phyloP scores from a whole-genome alignment of 2,797 vertebrate species.

The Todus mexicanus region DNA sequence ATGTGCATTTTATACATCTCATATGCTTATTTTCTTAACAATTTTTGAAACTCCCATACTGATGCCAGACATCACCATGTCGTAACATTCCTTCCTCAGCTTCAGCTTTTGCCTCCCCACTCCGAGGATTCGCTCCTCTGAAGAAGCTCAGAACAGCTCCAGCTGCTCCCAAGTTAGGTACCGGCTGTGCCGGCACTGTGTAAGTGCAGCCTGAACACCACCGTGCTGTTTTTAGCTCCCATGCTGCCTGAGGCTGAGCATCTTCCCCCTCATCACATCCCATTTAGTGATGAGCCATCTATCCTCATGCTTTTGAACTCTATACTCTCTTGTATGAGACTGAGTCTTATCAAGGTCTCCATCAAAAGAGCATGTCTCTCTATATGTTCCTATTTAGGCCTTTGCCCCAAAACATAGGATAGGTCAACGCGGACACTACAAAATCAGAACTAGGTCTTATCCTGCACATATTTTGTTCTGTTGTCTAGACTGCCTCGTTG shows the following conservation, averaged over 20 bases:
- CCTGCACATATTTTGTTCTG: neutral
- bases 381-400: neutral
- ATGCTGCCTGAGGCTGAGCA: neutral
- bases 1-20: neutral
- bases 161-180: neutral
- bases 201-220: neutral
- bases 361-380: neutral
- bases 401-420: neutral
- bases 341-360: neutral
- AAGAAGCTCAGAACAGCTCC: neutral
- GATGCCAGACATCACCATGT: neutral
- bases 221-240: neutral
- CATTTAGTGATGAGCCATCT: neutral
- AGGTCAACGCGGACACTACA: neutral
- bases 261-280: slow-evolving; percentile 27
- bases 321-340: neutral
- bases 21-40: neutral
- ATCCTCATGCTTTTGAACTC: neutral
- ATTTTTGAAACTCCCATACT: neutral
- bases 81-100: neutral
- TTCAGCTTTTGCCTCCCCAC: neutral
- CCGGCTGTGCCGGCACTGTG: neutral
- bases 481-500: neutral
- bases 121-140: accelerated
- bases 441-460: neutral